Percentiles rank a stretch among this genome's conserved stretches.
phyloP scores from a whole-genome alignment of 2,888 invertebrate genomes.

The Pseudeuparius sepicola region DNA sequence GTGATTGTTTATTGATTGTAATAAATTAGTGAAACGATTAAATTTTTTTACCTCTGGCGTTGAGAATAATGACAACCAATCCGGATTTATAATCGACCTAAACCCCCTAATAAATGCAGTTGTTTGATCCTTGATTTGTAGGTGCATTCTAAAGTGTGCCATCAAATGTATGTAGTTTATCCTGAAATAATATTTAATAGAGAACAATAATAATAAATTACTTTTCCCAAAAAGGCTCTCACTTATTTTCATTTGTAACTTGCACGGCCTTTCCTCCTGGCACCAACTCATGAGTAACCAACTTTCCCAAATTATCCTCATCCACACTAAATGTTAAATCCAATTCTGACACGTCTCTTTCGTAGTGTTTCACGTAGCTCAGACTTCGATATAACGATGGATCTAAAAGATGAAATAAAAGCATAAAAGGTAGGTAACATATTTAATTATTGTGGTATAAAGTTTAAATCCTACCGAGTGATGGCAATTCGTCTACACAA shows the following conservation, averaged over 20 bases:
- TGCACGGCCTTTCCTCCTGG: constrained; percentile 89
- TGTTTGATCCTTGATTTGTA: constrained; percentile 95
- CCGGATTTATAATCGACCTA: constrained; percentile 86
- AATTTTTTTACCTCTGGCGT: constrained; percentile 91
- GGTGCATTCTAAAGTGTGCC: constrained; percentile 98
- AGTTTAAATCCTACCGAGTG: too few species aligned
- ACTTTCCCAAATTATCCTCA: constrained; percentile 86
- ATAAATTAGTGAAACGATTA: too few species aligned
- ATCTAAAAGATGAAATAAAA: too few species aligned
- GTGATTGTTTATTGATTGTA: too few species aligned
- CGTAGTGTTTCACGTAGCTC: constrained; percentile 89
- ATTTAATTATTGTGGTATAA: too few species aligned
- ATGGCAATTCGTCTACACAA: constrained; percentile 95
- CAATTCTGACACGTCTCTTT: constrained; percentile 85
- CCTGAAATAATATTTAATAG: constrained; percentile 56
- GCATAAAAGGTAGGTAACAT: too few species aligned
- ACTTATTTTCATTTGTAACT: constrained; percentile 96
- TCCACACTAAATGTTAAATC: constrained; percentile 95
- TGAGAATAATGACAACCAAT: constrained; percentile 91
- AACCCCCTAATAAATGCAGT: constrained; percentile 95
- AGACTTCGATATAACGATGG: constrained; percentile 91
- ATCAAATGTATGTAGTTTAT: constrained; percentile 97
- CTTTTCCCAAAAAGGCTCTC: too few species aligned
- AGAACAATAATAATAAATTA: too few species aligned
- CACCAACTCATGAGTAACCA: constrained; percentile 90